phyloP scores from a whole-genome alignment of 2,888 invertebrate species.

The Osedax frankpressi region DNA sequence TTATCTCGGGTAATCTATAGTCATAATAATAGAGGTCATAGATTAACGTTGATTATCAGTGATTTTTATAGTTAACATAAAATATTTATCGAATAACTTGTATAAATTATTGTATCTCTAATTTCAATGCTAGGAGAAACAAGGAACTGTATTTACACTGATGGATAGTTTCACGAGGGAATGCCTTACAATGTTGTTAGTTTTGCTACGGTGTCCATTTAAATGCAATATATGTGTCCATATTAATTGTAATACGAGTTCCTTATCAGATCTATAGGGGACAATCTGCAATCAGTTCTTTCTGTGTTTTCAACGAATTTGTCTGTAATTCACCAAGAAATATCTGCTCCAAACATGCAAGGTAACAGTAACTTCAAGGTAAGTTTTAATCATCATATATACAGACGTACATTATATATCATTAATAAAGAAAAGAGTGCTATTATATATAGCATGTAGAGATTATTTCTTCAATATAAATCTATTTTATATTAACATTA shows the following conservation, averaged over 20 bases:
- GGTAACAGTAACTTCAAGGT: conserved; percentile 45
- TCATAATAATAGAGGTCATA: too few relatives aligned
- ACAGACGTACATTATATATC: too few relatives aligned
- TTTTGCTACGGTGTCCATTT: conserved; percentile 19
- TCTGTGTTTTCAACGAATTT: conserved; percentile 44
- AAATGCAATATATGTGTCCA: background rate
- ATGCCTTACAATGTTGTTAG: conserved; percentile 45
- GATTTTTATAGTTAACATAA: too few relatives aligned
- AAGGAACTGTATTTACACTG: conserved; percentile 44
- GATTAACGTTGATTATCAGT: too few relatives aligned
- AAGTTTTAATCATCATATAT: too few relatives aligned
- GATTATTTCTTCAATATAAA: too few relatives aligned
- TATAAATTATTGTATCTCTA: background rate
- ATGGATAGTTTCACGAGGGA: conserved; percentile 44
- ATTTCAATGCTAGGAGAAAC: conserved; percentile 39
- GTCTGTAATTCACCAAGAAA: conserved; percentile 44
- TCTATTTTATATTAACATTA: background rate
- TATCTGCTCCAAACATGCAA: conserved; percentile 46
- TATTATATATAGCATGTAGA: background rate
- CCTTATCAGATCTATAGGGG: conserved; percentile 41
- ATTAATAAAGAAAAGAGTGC: background rate
- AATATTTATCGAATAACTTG: too few relatives aligned
- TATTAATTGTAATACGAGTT: too few relatives aligned
- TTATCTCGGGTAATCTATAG: too few relatives aligned
- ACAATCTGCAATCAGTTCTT: conserved; percentile 40